A percentile compares a stretch with the other conserved stretches of the same genome.
These are phyloP conservation scores for Sander vitreus DNA, from an alignment of 2,113 vertebrate genomes.

Conservation along the genomic window DNA sequence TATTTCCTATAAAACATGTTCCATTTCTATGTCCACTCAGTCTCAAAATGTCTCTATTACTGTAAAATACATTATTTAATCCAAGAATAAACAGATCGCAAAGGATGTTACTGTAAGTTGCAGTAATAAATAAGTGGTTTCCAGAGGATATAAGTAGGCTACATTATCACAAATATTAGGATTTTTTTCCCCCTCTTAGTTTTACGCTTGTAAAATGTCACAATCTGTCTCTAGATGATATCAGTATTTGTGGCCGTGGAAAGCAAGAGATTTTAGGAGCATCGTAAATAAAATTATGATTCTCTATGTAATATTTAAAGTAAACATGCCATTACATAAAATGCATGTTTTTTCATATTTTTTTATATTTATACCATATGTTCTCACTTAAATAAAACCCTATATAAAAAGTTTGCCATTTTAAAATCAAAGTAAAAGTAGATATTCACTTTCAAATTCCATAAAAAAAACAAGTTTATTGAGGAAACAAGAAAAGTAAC, in stretches of 20 bases:
- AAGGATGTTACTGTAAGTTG: background rate
- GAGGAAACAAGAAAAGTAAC: slow-evolving; percentile 21
- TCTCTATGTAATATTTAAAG: background rate
- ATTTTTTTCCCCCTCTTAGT: background rate
- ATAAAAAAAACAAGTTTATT: slow-evolving; percentile 35
- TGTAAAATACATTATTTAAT: background rate
- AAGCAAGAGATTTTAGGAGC: too few relatives aligned
- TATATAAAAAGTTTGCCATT: background rate
- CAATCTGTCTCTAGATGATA: background rate
- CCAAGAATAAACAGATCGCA: background rate
- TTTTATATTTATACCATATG: background rate
- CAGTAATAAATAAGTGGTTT: background rate
- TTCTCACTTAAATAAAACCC: background rate
- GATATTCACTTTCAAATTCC: background rate
- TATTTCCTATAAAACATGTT: background rate
- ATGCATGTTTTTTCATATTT: background rate
- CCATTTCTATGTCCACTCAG: background rate
- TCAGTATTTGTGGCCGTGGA: background rate
- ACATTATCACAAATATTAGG: background rate
- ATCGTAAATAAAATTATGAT: background rate
- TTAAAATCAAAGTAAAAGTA: background rate
- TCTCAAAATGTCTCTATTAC: background rate
- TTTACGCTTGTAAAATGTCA: background rate
- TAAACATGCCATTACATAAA: background rate
- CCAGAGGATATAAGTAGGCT: background rate